phyloP scores from a whole-genome alignment of 2,888 invertebrate genomes.

The Epinotia brunnichana region DNA sequence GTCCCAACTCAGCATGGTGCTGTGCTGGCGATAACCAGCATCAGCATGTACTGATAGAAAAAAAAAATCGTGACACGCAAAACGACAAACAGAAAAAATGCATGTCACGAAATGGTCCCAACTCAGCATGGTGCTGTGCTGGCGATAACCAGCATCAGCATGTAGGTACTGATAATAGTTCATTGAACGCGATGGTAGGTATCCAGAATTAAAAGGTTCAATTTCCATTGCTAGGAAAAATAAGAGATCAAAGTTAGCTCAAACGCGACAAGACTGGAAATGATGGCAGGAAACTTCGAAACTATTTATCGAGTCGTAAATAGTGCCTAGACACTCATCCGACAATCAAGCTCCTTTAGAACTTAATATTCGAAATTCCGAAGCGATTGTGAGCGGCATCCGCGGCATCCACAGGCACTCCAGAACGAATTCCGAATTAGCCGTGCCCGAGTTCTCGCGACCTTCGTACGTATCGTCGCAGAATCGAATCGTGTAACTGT shows the following conservation, averaged over 20 bases:
- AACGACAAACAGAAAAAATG: too few species aligned
- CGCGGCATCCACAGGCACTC: conserved; percentile 47
- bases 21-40: too few species aligned
- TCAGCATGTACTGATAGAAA: too few species aligned
- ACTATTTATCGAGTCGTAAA: not conserved
- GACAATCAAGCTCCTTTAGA: not conserved
- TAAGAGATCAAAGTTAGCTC: not conserved
- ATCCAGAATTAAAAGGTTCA: too few species aligned
- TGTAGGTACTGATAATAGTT: too few species aligned
- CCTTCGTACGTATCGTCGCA: conserved; percentile 75
- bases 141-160: too few species aligned
- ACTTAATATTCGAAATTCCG: conserved; percentile 21
- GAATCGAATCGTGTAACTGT: conserved; percentile 77
- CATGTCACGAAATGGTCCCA: too few species aligned
- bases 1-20: too few species aligned
- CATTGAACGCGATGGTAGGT: too few species aligned
- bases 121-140: too few species aligned
- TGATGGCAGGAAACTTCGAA: not conserved
- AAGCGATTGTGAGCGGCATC: conserved; percentile 20
- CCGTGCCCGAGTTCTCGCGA: conserved; percentile 71
- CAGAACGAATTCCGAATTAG: conserved; percentile 71
- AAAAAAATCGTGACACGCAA: too few species aligned
- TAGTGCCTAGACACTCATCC: not conserved
- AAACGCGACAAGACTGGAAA: not conserved
- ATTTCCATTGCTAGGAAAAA: too few species aligned